phyloP scores from a whole-genome alignment of 2,113 vertebrate species.

The Centropus bengalensis region DNA sequence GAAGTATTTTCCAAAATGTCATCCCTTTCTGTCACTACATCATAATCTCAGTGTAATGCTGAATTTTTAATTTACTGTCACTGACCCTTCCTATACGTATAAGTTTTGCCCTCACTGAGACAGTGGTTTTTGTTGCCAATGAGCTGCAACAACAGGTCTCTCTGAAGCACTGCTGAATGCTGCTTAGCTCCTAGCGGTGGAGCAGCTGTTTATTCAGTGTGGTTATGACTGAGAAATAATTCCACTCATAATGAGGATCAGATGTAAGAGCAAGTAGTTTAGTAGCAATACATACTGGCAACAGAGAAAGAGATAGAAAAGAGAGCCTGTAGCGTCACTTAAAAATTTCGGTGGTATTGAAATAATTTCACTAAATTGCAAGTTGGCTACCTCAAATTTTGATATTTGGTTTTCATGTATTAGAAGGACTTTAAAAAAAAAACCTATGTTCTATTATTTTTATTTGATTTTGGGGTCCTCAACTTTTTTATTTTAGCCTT shows the following conservation, averaged over 20 bases:
- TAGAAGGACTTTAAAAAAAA: neutral
- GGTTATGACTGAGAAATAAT: neutral
- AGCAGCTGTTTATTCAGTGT: neutral
- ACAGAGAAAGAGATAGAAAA: neutral
- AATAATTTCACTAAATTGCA: neutral
- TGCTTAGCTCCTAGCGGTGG: neutral
- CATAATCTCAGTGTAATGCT: neutral
- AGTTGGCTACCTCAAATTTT: neutral
- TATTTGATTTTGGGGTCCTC: neutral
- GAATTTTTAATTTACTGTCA: neutral
- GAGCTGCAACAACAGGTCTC: conserved; percentile 1
- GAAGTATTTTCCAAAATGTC: neutral
- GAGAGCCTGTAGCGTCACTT: neutral
- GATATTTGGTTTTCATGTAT: neutral
- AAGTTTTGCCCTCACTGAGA: neutral
- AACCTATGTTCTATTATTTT: neutral
- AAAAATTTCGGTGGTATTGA: neutral
- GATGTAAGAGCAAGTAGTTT: neutral
- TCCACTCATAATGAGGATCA: conserved; percentile 26
- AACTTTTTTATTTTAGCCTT: neutral
- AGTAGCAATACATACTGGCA: neutral
- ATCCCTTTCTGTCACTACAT: neutral
- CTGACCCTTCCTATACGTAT: neutral
- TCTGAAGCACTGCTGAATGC: conserved; percentile 4
- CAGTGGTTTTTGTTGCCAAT: conserved; percentile 12